phyloP scores from a whole-genome alignment of 35 echinoderm and acorn worm genomes.

The Heliocidaris tuberculata region DNA sequence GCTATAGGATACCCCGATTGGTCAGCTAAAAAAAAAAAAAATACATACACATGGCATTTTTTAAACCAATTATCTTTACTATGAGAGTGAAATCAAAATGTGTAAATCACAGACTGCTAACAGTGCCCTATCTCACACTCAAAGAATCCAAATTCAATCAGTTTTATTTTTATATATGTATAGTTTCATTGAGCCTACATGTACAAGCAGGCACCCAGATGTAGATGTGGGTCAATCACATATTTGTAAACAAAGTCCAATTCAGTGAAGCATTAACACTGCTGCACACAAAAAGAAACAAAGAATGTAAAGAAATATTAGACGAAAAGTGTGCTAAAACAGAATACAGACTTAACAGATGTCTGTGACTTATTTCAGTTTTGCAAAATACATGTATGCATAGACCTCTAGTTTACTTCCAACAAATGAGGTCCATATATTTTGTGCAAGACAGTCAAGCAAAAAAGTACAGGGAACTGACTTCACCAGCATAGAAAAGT shows the following conservation, averaged over 20 bases:
- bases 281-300: not conserved
- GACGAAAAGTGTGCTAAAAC: not conserved
- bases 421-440: no score
- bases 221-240: not conserved
- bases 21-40: not conserved
- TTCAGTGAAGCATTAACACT: not conserved
- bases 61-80: no score
- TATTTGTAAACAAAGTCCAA: not conserved
- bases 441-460: no score
- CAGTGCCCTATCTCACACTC: not conserved
- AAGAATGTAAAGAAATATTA: not conserved
- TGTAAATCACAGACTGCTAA: no score
- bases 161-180: not conserved
- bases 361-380: no score
- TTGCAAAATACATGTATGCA: no score
- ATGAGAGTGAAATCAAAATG: no score
- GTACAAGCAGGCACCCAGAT: no score
- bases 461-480: no score
- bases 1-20: not conserved
- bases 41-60: not conserved
- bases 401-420: no score
- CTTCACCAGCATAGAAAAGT: no score
- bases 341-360: not conserved
- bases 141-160: not conserved
- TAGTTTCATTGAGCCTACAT: no score